Conservation (phyloP, 1,140 invertebrate genomes). For the Neodiprion lecontei region DNA sequence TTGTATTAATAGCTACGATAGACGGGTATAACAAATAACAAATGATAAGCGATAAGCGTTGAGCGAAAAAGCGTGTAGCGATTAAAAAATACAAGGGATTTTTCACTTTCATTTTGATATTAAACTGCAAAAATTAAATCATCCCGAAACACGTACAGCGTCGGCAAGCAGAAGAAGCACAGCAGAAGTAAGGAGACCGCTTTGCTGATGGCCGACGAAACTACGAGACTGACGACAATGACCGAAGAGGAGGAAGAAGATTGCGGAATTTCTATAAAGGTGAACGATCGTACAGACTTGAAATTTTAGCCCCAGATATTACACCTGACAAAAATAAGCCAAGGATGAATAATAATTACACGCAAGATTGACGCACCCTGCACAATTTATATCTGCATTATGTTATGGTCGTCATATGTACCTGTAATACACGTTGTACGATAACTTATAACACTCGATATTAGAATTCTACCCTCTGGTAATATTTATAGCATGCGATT, state of each 20-base stretch:
- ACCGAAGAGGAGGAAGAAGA: conserved; percentile 65
- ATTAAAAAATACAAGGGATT: no score
- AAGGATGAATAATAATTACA: not conserved
- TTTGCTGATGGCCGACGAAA: conserved; percentile 45
- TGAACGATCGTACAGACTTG: conserved; percentile 60
- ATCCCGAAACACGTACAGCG: conserved; percentile 31
- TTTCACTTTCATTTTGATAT: not conserved
- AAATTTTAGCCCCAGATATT: conserved; percentile 46
- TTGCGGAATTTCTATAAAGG: conserved; percentile 67
- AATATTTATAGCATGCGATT: no score
- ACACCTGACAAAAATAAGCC: no score
- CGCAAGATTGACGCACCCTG: not conserved
- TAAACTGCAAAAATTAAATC: not conserved
- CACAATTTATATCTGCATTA: not conserved
- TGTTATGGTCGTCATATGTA: no score
- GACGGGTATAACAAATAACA: no score
- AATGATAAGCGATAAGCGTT: no score
- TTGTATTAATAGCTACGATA: no score
- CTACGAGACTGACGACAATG: conserved; percentile 57
- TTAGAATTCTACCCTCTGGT: no score
- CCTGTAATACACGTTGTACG: no score
- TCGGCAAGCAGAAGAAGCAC: conserved; percentile 53
- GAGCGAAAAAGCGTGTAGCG: no score
- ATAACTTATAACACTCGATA: no score
- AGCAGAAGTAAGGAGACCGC: conserved; percentile 49